Percentiles rank a stretch among this genome's conserved stretches.
These are phyloP conservation scores for Tribolium madens DNA, from an alignment of 1,140 invertebrate species.

Conservation along the genomic window DNA sequence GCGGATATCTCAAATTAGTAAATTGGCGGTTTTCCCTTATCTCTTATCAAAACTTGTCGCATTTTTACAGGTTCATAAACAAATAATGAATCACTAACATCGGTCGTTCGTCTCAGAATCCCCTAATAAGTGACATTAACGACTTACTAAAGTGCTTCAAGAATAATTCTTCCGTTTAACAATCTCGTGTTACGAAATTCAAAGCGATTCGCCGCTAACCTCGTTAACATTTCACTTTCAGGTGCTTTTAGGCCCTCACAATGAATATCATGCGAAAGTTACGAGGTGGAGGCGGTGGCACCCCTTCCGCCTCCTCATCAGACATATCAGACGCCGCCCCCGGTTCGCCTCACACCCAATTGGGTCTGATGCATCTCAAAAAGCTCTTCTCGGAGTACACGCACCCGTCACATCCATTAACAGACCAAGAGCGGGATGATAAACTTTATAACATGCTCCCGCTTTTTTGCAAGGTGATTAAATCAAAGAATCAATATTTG, in stretches of 20 bases:
- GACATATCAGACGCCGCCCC: conserved; percentile 69
- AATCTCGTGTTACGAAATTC: neutral
- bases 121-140: no score
- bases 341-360: conserved; percentile 81
- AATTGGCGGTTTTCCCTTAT: neutral
- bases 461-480: conserved; percentile 93
- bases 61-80: neutral
- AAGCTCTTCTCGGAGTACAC: conserved; percentile 96
- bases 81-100: neutral
- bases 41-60: neutral
- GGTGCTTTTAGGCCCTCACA: conserved; percentile 39
- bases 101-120: no score
- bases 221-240: conserved; percentile 29
- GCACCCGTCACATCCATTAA: conserved; percentile 84
- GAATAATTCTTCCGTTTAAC: no score
- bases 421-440: conserved; percentile 88
- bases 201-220: neutral
- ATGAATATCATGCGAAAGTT: conserved; percentile 92
- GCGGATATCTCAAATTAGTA: neutral
- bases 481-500: conserved; percentile 4
- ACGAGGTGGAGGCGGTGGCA: conserved; percentile 71
- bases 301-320: conserved; percentile 66
- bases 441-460: conserved; percentile 98
- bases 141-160: neutral
- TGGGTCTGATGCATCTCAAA: conserved; percentile 95